These are phyloP conservation scores for Spicauda simplicius DNA, from an alignment of 2,888 invertebrate genomes.

Conservation along the genomic window DNA sequence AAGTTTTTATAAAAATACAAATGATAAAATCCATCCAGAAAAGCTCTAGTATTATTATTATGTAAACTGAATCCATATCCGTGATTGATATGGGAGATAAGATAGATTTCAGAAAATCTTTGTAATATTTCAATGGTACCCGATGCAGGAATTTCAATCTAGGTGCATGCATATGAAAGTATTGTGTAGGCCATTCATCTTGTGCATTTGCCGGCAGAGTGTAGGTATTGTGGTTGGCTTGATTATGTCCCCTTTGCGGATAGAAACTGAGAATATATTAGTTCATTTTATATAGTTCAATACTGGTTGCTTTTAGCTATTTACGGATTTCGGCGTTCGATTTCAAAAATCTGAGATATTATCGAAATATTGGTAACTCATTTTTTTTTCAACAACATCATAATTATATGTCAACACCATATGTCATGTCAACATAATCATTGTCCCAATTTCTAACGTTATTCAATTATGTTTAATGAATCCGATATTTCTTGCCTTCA, in stretches of 20 bases:
- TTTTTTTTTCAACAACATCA: too few species aligned
- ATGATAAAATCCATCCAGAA: too few species aligned
- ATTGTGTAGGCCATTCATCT: slow-evolving; percentile 40
- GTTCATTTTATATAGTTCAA: background rate
- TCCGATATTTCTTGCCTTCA: too few species aligned
- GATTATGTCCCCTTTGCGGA: slow-evolving; percentile 28
- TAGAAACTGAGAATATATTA: slow-evolving; percentile 7
- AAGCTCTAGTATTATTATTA: background rate
- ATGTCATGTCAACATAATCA: too few species aligned
- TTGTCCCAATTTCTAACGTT: too few species aligned
- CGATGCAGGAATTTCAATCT: slow-evolving; percentile 44
- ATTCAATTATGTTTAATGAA: too few species aligned
- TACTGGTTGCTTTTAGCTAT: background rate
- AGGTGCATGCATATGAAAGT: slow-evolving; percentile 33
- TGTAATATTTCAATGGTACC: slow-evolving; percentile 26
- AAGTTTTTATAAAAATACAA: too few species aligned
- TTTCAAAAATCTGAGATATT: too few species aligned
- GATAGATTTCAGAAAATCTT: slow-evolving; percentile 22
- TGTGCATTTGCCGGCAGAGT: slow-evolving; percentile 25
- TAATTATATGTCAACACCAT: too few species aligned
- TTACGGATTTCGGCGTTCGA: too few species aligned
- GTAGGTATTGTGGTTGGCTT: slow-evolving; percentile 14
- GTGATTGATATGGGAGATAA: slow-evolving; percentile 16
- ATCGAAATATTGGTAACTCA: too few species aligned
- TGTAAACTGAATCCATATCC: background rate